Base-by-base conservation (phyloP, 2,888 invertebrate genomes). In the Apotomis turbidana region DNA sequence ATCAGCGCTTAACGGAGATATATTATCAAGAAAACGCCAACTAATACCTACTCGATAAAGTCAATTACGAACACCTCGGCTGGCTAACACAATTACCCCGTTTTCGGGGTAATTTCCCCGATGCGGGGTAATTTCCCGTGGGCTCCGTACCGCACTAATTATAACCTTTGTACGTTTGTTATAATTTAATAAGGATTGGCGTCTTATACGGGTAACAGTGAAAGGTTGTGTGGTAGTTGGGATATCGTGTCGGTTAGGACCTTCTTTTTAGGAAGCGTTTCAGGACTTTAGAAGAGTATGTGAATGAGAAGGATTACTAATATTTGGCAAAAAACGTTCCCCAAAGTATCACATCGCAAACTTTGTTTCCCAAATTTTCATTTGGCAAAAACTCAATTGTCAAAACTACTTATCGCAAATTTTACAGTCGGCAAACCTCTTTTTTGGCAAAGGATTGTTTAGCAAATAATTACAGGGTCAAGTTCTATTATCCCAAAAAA, bases 71-170 rank as follows among this genome's bases (percentile, higher is more conserved):
- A 60, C 69, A 64, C 74, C 59, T 68, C 66, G 73, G 75, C 66
- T 72, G 70, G 74, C 73, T 74, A 76, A 76, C 75, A 61, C 68
- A 73, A 74, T 77, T 75, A 75, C 77, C 74, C 76, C 74, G 71
- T 76, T 77, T 75, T 68, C 62, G 73, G 74, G 75, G 70, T 74
- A 71, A 77, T 77, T 77, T 75, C 76, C 75, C 71, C 71, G 73
- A 69, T 69, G 66, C 13, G 71, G 73, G 76, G 72, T 75, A 74
- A 77, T 77, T 77, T 76, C 76, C 76, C 74, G 70, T 15, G 71
- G 71, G 68, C 69, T 63, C 61, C 61, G 62, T 63, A 68, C 70
- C 71, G 55, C 71, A 71, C 73, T 77, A 74, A 77, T 75, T 77
- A 73, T 71, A 71, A 68, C 57, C 66, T 61, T 67, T 66, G 57